Evolutionary conservation across 2,797 vertebrate genomes (phyloP).

Genomic region (Erithacus rubecula): DNA sequence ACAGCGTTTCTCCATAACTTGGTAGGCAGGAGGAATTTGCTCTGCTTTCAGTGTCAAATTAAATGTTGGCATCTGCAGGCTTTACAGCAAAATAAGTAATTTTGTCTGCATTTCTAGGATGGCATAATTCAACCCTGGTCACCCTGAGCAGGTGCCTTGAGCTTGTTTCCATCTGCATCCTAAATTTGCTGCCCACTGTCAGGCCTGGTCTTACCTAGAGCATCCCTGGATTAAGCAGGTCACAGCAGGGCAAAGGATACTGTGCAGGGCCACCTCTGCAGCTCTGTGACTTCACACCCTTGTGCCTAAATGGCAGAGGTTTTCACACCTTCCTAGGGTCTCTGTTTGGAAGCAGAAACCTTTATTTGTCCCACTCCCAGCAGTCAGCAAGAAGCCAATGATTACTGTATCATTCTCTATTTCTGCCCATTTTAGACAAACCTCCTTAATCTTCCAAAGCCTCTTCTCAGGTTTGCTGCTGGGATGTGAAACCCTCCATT

Average conservation of each 20-base stretch:
- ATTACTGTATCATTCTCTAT: neutral
- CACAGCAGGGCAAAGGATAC: neutral
- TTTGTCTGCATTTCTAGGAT: neutral
- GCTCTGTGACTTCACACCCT: neutral
- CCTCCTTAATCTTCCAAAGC: neutral
- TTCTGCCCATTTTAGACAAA: neutral
- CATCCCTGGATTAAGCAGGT: neutral
- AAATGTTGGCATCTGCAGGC: neutral
- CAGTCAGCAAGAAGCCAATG: neutral
- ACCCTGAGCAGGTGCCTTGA: neutral
- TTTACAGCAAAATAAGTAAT: neutral
- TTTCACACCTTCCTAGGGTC: neutral
- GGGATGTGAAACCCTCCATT: neutral
- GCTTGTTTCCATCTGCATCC: neutral
- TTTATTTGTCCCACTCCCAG: neutral
- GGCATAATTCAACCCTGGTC: neutral
- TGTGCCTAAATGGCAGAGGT: neutral
- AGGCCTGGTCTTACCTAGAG: neutral
- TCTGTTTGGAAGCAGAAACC: neutral
- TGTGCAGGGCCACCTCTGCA: fast-evolving
- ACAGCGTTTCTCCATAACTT: neutral
- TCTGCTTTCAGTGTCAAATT: neutral
- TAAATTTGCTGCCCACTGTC: neutral
- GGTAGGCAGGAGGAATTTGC: neutral
- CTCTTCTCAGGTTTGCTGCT: neutral